Conservation (phyloP, 2,113 vertebrate species). For the Pseudolaguvia tuberculata region DNA sequence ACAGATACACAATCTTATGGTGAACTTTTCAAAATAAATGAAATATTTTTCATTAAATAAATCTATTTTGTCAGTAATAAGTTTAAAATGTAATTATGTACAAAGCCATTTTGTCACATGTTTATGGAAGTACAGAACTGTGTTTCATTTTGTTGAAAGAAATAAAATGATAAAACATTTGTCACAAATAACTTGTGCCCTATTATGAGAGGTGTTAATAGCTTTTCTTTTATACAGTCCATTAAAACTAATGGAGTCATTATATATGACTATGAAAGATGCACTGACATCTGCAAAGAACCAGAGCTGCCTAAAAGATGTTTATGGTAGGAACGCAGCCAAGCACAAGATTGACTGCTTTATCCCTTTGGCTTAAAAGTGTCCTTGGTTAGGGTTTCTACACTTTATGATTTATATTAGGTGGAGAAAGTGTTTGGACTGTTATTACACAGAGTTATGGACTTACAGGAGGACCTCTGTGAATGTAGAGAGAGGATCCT, state of each 20-base stretch:
- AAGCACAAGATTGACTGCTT: constrained; percentile 24
- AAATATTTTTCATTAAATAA: no score
- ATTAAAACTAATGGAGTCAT: constrained; percentile 44
- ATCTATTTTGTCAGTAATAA: no score
- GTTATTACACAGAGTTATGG: constrained; percentile 20
- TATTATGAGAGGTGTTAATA: constrained; percentile 35
- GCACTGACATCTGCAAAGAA: constrained; percentile 23
- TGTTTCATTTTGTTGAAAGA: constrained; percentile 25
- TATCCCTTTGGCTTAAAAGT: constrained; percentile 13
- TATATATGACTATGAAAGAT: constrained; percentile 41
- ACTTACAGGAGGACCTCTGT: constrained; percentile 84
- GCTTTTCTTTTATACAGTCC: constrained; percentile 34
- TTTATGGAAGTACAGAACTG: no score
- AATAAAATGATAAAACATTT: constrained; percentile 41
- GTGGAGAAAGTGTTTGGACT: constrained; percentile 16
- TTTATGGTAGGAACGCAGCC: constrained; percentile 16
- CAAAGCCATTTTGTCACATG: not conserved
- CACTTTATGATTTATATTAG: constrained; percentile 34
- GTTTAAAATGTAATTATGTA: no score
- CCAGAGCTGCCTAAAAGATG: constrained; percentile 29
- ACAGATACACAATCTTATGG: not conserved
- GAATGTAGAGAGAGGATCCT: constrained; percentile 81
- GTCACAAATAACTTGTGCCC: constrained; percentile 28
- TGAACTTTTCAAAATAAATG: no score
- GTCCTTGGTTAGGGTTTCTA: constrained; percentile 23